Percentiles rank a stretch among this genome's conserved stretches.
Evolutionary conservation across 2,888 invertebrate species (phyloP).

Genomic region (Griposia aprilina): DNA sequence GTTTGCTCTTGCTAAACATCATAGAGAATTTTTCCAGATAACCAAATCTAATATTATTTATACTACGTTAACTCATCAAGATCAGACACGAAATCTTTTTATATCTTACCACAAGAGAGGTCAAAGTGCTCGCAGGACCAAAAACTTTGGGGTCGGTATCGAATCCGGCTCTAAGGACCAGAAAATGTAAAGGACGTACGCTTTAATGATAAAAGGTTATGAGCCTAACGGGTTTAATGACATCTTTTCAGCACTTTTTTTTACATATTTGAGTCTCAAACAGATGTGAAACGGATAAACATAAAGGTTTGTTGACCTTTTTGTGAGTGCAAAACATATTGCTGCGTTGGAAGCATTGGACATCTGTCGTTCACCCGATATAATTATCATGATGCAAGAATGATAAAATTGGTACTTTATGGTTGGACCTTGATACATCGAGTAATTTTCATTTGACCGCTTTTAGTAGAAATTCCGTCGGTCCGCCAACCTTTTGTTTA

Average conservation of each 20-base stretch:
- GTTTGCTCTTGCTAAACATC: background rate
- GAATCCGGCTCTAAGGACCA: slow-evolving; percentile 32
- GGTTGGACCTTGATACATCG: background rate
- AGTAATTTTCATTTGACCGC: background rate
- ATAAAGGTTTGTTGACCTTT: background rate
- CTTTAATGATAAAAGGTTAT: slow-evolving; percentile 40
- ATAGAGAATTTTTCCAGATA: background rate
- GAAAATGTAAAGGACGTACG: slow-evolving; percentile 19
- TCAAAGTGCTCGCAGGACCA: slow-evolving; percentile 21
- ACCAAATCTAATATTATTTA: background rate
- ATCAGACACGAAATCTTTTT: background rate
- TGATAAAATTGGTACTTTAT: background rate
- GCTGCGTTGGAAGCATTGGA: background rate
- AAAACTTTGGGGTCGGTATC: slow-evolving; percentile 21
- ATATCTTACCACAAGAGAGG: background rate
- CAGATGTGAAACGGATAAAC: background rate
- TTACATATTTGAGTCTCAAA: background rate
- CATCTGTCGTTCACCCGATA: background rate
- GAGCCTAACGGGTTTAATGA: slow-evolving; percentile 27
- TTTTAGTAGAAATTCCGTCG: background rate
- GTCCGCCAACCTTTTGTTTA: background rate
- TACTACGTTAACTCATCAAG: background rate
- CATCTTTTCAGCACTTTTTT: slow-evolving; percentile 18
- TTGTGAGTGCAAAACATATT: background rate
- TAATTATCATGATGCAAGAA: background rate